Evolutionary conservation across 2,113 vertebrate species (phyloP).

Genomic region (Ceyx cyanopectus): DNA sequence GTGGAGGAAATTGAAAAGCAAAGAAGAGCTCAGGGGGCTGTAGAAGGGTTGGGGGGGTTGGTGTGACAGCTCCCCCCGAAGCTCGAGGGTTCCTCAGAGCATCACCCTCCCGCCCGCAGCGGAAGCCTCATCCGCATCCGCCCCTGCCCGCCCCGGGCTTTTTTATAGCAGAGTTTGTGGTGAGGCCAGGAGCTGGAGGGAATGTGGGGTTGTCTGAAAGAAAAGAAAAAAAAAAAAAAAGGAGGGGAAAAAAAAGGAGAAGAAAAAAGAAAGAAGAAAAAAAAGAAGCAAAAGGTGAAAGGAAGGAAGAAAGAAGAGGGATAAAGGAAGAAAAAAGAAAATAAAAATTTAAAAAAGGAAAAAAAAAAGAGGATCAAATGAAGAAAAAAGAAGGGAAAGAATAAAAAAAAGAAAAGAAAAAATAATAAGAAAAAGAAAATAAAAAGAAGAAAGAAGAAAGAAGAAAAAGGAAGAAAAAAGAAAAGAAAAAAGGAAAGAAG

Average conservation of each 20-base stretch:
- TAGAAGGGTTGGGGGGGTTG: no score
- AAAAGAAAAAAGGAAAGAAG: background rate
- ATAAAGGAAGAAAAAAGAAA: background rate
- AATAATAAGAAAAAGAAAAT: no score
- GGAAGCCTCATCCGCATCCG: conserved; percentile 72
- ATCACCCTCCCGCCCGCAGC: background rate
- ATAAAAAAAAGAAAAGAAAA: no score
- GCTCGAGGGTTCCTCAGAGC: background rate
- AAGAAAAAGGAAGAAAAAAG: no score
- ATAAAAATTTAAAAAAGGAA: no score
- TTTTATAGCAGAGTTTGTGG: conserved; percentile 63
- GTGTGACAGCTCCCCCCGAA: background rate
- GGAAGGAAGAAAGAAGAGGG: background rate
- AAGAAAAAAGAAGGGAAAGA: background rate
- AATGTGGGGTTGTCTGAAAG: background rate
- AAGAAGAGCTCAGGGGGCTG: background rate
- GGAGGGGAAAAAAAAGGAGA: background rate
- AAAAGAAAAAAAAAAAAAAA: background rate
- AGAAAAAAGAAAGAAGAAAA: accelerated
- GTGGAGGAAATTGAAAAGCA: accelerated
- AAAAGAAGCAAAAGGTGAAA: background rate
- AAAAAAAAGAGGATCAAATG: background rate
- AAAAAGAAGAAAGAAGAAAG: no score
- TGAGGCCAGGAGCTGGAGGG: conserved; percentile 50
- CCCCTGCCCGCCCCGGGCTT: conserved; percentile 7